Evolutionary conservation across 2,888 invertebrate species (phyloP).

Genomic region (Drosophila atripex): DNA sequence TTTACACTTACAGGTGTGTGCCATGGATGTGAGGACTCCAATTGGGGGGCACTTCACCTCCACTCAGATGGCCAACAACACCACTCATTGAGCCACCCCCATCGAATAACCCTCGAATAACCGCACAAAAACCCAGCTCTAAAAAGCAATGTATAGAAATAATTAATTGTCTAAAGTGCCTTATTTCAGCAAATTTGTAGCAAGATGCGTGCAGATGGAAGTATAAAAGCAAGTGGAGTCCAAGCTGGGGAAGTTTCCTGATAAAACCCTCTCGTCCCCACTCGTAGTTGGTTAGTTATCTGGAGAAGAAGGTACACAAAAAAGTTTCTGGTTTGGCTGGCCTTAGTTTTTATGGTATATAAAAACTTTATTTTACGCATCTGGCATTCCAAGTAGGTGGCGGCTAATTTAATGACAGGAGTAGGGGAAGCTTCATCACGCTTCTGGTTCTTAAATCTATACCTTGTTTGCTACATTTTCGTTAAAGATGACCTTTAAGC

Average conservation of each 20-base stretch:
- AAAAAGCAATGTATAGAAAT: constrained; percentile 58
- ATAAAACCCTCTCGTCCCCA: neutral
- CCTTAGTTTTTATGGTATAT: constrained; percentile 20
- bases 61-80: neutral
- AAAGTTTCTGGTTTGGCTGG: neutral
- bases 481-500: neutral
- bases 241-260: neutral
- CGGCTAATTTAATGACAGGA: constrained; percentile 13
- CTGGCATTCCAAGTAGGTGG: constrained; percentile 11
- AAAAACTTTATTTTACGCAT: constrained; percentile 4
- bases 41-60: neutral
- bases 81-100: neutral
- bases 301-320: neutral
- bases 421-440: neutral
- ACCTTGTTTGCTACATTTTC: no score
- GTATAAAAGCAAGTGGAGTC: neutral
- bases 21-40: constrained; percentile 10
- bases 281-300: constrained; percentile 1
- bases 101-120: neutral
- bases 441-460: neutral
- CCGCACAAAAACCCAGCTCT: neutral
- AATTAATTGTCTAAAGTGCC: constrained; percentile 70
- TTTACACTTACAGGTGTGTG: constrained; percentile 50
- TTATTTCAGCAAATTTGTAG: constrained; percentile 49
- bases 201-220: neutral